Conservation (phyloP, 2,797 vertebrate genomes). For the Tragopan temminckii region DNA sequence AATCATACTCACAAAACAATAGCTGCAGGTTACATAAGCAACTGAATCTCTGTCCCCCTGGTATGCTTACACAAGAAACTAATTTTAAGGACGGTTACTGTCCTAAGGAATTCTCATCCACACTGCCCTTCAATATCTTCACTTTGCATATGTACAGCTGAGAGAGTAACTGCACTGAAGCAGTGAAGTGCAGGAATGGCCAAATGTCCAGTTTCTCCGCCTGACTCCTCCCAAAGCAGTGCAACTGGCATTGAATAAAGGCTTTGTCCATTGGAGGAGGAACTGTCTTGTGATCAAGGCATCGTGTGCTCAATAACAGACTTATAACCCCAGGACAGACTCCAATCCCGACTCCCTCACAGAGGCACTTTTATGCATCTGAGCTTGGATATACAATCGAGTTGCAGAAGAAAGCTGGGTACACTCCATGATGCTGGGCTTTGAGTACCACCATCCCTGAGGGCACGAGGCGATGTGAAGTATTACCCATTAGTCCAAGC, state of each 20-base stretch:
- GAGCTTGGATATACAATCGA: neutral
- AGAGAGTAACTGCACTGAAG: neutral
- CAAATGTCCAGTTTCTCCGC: neutral
- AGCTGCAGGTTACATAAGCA: neutral
- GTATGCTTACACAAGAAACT: accelerated
- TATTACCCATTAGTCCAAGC: neutral
- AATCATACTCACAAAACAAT: neutral
- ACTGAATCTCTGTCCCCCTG: neutral
- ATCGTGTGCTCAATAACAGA: neutral
- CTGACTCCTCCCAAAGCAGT: neutral
- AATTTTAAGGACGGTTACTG: neutral
- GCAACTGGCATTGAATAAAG: neutral
- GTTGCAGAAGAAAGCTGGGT: neutral
- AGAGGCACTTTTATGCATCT: neutral
- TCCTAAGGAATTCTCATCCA: neutral
- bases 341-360: accelerated
- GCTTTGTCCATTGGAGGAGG: neutral
- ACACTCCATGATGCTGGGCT: accelerated
- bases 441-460: accelerated
- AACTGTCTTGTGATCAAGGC: neutral
- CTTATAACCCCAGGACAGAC: neutral
- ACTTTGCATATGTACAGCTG: neutral
- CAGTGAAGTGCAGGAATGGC: neutral
- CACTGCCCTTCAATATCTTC: neutral
- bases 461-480: neutral